Conservation (phyloP, 2,113 vertebrate genomes). For the Hydropotes inermis region DNA sequence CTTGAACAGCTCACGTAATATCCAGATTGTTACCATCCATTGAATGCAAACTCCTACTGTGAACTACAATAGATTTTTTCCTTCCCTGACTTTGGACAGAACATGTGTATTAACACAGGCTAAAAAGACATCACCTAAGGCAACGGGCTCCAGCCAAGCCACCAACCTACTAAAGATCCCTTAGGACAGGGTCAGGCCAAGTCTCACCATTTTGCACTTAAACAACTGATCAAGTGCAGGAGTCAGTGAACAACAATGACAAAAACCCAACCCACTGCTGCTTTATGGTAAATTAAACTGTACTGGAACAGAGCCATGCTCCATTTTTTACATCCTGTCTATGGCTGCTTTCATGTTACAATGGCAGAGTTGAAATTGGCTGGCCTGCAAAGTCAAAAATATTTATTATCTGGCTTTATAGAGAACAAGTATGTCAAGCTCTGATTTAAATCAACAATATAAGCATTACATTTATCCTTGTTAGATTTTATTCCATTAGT, state of each 20-base stretch:
- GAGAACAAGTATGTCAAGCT: not conserved
- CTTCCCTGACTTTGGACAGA: not conserved
- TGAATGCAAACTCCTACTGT: not conserved
- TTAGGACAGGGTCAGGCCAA: not conserved
- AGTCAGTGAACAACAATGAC: not conserved
- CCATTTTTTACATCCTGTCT: not conserved
- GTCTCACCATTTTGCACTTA: not conserved
- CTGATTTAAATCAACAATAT: not conserved
- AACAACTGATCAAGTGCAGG: not conserved
- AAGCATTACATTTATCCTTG: not conserved
- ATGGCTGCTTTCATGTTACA: not conserved
- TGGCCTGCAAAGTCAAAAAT: not conserved
- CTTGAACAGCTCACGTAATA: not conserved
- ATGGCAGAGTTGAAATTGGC: not conserved
- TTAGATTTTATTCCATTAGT: slow-evolving; percentile 1
- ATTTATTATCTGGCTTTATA: not conserved
- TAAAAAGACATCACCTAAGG: not conserved
- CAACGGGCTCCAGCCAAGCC: not conserved
- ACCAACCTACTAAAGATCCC: not conserved
- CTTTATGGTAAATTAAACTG: not conserved
- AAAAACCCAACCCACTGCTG: not conserved
- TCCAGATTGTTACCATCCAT: not conserved
- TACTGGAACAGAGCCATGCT: not conserved
- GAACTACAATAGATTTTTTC: not conserved
- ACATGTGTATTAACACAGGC: not conserved